Evolutionary conservation across 2,797 vertebrate species (phyloP).

Genomic region (Margarornis squamiger): DNA sequence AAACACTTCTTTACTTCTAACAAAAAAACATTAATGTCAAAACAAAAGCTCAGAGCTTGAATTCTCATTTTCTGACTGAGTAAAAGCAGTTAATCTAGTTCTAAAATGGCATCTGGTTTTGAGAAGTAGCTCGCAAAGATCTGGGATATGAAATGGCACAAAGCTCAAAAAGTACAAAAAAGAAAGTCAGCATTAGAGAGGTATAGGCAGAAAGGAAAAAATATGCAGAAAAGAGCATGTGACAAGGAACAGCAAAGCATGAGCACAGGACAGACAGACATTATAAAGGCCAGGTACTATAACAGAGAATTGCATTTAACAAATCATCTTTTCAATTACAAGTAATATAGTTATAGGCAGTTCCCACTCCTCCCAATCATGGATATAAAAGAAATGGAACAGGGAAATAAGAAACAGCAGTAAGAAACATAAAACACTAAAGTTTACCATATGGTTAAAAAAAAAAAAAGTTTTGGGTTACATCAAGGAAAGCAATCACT

Average conservation of each 20-base stretch:
- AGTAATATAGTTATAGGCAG: not conserved
- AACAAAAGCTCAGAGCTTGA: not conserved
- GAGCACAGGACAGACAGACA: not conserved
- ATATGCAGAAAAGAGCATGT: not conserved
- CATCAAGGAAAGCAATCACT: not conserved
- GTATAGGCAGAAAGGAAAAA: not conserved
- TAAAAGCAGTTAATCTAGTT: not conserved
- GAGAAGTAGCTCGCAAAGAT: not conserved
- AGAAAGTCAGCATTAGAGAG: not conserved
- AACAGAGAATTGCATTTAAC: not conserved
- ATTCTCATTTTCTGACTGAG: not conserved
- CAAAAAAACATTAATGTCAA: not conserved
- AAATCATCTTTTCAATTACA: not conserved
- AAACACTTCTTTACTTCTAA: not conserved
- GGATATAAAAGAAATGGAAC: not conserved
- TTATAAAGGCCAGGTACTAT: not conserved
- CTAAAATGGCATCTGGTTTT: not conserved
- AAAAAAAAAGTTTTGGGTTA: not conserved
- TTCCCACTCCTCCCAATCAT: not conserved
- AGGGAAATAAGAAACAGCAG: not conserved
- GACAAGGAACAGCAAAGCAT: not conserved
- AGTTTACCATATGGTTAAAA: not conserved
- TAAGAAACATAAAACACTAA: not conserved
- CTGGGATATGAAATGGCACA: not conserved
- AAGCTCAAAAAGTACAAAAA: not conserved